phyloP scores from a whole-genome alignment of 2,888 invertebrate species.

The Pseudococcus jackbeardsleyi region DNA sequence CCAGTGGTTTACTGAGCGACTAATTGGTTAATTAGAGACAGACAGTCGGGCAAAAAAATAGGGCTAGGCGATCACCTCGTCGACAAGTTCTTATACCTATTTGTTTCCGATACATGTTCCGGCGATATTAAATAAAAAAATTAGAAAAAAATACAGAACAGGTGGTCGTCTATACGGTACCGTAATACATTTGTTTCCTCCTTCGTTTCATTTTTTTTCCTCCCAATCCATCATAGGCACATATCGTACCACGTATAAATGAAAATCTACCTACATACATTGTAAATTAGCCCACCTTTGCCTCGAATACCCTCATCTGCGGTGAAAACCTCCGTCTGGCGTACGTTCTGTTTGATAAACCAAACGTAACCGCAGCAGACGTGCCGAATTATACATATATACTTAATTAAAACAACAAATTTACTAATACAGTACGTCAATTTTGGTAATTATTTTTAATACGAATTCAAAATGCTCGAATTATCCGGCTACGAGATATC shows the following conservation, averaged over 20 bases:
- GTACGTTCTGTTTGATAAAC: slow-evolving; percentile 46
- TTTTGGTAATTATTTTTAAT: slow-evolving; percentile 53
- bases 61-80: not conserved
- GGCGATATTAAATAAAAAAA: not conserved
- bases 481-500: not conserved
- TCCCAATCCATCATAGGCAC: slow-evolving; percentile 8
- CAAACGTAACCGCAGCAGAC: slow-evolving; percentile 38
- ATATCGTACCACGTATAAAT: not conserved
- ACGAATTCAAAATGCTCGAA: slow-evolving; percentile 38
- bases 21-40: slow-evolving; percentile 62
- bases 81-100: not conserved
- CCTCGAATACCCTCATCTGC: not conserved
- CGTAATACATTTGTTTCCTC: not conserved
- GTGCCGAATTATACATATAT: not conserved
- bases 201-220: not conserved
- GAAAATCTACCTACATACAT: slow-evolving; percentile 7
- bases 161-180: slow-evolving; percentile 10
- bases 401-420: slow-evolving; percentile 44
- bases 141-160: not conserved
- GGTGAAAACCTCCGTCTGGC: not conserved
- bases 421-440: not conserved
- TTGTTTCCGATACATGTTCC: slow-evolving; percentile 17
- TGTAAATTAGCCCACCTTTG: slow-evolving; percentile 32
- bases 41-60: slow-evolving; percentile 14
- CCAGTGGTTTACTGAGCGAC: slow-evolving; percentile 63